These are phyloP conservation scores for Oxygymnocypris stewartii DNA, from an alignment of 2,113 vertebrate species.

Conservation along the genomic window DNA sequence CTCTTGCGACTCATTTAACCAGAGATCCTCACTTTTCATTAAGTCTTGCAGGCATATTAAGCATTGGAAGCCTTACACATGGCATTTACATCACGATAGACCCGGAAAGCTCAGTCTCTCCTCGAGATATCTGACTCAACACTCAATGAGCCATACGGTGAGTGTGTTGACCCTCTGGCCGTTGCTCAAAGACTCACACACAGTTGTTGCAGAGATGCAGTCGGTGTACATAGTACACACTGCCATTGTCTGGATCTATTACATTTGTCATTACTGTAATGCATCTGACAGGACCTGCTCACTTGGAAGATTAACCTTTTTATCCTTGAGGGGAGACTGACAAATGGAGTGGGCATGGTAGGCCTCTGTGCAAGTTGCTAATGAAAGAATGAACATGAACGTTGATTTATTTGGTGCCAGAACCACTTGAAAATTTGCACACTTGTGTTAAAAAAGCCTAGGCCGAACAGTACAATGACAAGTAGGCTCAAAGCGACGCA, in stretches of 20 bases:
- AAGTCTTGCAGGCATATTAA: constrained; percentile 8
- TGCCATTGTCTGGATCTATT: constrained; percentile 38
- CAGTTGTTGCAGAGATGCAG: constrained; percentile 33
- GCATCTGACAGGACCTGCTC: constrained; percentile 65
- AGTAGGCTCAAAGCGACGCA: background rate
- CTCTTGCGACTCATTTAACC: background rate
- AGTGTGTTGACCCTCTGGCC: constrained; percentile 56
- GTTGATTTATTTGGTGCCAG: constrained; percentile 58
- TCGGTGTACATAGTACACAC: constrained; percentile 26
- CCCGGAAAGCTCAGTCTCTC: constrained; percentile 7
- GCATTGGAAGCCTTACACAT: background rate
- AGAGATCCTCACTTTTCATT: background rate
- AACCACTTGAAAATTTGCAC: constrained; percentile 35
- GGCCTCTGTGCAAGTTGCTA: constrained; percentile 43
- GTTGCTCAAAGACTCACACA: constrained; percentile 48
- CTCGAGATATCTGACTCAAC: constrained; percentile 7
- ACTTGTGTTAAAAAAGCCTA: constrained; percentile 45
- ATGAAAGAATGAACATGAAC: constrained; percentile 51
- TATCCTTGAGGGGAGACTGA: constrained; percentile 41
- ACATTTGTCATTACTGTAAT: constrained; percentile 60
- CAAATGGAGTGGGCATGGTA: constrained; percentile 7
- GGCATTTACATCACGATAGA: background rate
- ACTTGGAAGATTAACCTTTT: constrained; percentile 70
- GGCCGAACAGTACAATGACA: constrained; percentile 1
- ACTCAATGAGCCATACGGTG: constrained; percentile 47